Conservation (phyloP, 2,797 vertebrate species). For the Argya squamiceps region DNA sequence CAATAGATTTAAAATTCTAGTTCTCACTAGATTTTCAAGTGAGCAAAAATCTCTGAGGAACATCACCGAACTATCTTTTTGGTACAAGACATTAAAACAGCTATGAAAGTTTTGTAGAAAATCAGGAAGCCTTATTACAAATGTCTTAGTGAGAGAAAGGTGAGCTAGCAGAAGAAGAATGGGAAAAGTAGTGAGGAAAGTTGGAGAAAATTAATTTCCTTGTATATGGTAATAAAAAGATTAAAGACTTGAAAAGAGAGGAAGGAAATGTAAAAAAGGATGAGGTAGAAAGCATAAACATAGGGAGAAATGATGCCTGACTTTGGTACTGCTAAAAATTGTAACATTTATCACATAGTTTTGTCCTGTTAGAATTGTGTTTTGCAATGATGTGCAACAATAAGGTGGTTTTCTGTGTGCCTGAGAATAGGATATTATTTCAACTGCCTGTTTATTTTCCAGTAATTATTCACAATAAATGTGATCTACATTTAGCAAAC, state of each 20-base stretch:
- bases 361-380: background rate
- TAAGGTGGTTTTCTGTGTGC: background rate
- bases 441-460: background rate
- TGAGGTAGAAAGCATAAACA: background rate
- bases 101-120: background rate
- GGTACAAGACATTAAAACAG: background rate
- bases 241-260: background rate
- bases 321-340: background rate
- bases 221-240: background rate
- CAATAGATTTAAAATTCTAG: background rate
- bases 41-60: background rate
- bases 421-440: background rate
- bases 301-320: background rate
- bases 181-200: background rate
- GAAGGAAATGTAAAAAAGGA: background rate
- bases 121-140: background rate
- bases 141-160: background rate
- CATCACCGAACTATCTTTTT: background rate
- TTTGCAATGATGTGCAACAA: background rate
- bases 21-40: background rate
- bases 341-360: background rate
- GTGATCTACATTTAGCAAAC: background rate
- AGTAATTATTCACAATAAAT: background rate
- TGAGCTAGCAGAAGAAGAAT: background rate
- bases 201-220: background rate